Evolutionary conservation across 92 coral and sea anemone species (phyloP), one percentile per base, ranked within the genome.

Genomic region (Umimayanthus chanpuru): DNA sequence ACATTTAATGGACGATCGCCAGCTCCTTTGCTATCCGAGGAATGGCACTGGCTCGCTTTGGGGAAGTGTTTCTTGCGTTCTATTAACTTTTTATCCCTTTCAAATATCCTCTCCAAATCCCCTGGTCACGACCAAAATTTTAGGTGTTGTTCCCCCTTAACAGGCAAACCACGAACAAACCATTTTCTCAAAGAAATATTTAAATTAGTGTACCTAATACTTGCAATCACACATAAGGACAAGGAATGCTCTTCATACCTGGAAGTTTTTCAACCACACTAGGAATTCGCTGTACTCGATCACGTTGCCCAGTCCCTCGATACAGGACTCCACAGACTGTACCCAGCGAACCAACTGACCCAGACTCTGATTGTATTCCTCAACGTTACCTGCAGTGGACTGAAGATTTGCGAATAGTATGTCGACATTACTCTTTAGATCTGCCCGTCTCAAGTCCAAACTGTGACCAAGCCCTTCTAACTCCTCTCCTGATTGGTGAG

Each of bases 231-330:
- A n/a, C n/a, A 53, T 12, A 53, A 11, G 18, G 74, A 12, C 5
- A 82, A 12, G 28, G 23, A 82, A 26, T 3, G 29, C 66, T 56
- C 65, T 64, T 53, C 72, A 25, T 80, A 95, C 98, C 96, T 93
- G 94, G 76, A 92, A 95, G 9, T 56, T 88, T 23, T 92, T 89
- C 85, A 90, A 89, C 39, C 92, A 87, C 23, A 84, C 90, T 75
- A 88, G 92, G 76, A 93, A 92, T 71, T 93, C 98, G 9, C 40
- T 85, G 44, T 87, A 92, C 74, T 93, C 94, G 67, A 68, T 73
- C 38, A 93, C 96, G 68, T 81, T 79, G 26, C 87, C 93, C 67
- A 95, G 71, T 1, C 80, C 89, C 20, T 86, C 84, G 40, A 94
- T 85, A 30, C 90, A 88, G 12, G 88, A 77, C 40, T 90, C 93